Evolutionary conservation across 2,888 invertebrate genomes (phyloP), one percentile per base, ranked within the genome.

Genomic region (Catocala sponsa): DNA sequence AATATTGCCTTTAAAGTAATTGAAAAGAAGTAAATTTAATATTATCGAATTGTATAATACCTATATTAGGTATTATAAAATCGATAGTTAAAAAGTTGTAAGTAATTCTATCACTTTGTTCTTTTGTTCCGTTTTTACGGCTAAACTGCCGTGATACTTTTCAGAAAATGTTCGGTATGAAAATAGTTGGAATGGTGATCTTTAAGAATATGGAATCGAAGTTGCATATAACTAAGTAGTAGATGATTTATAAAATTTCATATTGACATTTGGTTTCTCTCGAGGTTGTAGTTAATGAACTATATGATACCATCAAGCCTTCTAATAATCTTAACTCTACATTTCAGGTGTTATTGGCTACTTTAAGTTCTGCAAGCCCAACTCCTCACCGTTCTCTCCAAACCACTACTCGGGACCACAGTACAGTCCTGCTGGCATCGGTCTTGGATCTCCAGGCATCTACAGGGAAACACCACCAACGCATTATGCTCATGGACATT

Each of bases 301-400:
- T 7, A 35, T 0, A 7, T 35, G 6, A 35, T 35, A 38, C 9
- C 4, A 35, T 35, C 35, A 38, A 10, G 5, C 4, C 0, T 11
- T n/a, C 5, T 38, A 13, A 38, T 35, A 11, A 38, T n/a, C 2
- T 35, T 51, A 32, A 33, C 11, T 11, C 6, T 6, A 0, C 10
- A 38, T 82, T 86, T 11, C 85, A 95, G 97, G 98, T 70, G 91
- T 97, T 0, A 97, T 98, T 79, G 98, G 97, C 38, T 98, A 97
- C 93, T 97, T 98, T 88, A 97, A 97, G 84, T 95, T 98, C 76
- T 98, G 97, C 94, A 97, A 97, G 77, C 97, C 97, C 0, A 95
- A 96, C 75, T 83, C 95, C 4, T 96, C 96, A 0, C 95, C 95
- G 0, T 94, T 94, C 78, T 90, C 94, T 0, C 82, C 86, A 0